Conservation (phyloP, 2,797 vertebrate species). For the Phyllotis vaccarum region DNA sequence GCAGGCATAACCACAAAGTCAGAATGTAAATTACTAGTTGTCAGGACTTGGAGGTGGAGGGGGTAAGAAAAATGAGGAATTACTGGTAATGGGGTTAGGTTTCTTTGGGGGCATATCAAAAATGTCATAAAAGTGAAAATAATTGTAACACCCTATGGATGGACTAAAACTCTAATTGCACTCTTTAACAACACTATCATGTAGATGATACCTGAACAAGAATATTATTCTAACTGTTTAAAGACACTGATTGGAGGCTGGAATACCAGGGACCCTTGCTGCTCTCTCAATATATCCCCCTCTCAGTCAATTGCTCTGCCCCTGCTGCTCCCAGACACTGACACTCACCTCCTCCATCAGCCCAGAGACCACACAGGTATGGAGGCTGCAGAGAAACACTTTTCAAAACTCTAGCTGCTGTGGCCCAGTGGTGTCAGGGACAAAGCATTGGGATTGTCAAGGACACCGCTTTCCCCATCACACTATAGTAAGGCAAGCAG, state of each 20-base stretch:
- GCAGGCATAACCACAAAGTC: not conserved
- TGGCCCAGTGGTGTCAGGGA: not conserved
- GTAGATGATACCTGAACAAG: conserved; percentile 18
- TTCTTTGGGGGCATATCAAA: not conserved
- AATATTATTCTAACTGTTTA: not conserved
- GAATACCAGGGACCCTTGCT: not conserved
- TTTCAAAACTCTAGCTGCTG: not conserved
- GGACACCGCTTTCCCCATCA: not conserved
- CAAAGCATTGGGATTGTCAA: not conserved
- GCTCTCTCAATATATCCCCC: accelerated
- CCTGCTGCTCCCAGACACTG: not conserved
- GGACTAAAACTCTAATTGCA: not conserved
- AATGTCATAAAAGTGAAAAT: not conserved
- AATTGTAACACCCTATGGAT: not conserved
- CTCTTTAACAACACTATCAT: not conserved
- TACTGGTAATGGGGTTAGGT: not conserved
- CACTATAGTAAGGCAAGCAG: not conserved
- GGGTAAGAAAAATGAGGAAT: not conserved
- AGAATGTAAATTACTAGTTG: conserved; percentile 32
- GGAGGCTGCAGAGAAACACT: conserved; percentile 2
- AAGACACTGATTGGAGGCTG: not conserved
- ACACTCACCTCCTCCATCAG: not conserved
- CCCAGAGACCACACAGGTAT: not conserved
- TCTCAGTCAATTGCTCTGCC: not conserved
- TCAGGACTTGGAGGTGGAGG: not conserved